Conservation (phyloP, 2,113 vertebrate genomes). For the Dolichotis patagonum region DNA sequence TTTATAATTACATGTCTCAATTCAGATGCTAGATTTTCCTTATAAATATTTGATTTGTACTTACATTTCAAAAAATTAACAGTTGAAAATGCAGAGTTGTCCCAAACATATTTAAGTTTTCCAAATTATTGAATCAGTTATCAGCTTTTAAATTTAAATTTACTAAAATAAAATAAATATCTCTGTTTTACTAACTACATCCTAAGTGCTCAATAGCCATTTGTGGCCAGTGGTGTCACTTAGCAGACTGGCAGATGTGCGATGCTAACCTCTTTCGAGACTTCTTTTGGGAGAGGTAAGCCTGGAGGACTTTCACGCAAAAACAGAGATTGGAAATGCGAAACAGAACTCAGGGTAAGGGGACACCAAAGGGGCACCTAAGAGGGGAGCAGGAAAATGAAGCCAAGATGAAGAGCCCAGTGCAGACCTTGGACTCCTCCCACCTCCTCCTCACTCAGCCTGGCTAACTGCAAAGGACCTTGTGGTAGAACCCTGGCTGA, state of each 20-base stretch:
- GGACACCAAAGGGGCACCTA: not conserved
- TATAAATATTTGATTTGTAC: not conserved
- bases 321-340: not conserved
- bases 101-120: conserved; percentile 8
- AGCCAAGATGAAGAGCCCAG: not conserved
- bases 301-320: not conserved
- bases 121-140: conserved; percentile 37
- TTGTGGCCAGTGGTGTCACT: not conserved
- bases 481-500: not conserved
- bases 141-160: conserved; percentile 17
- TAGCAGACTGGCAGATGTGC: too few species aligned
- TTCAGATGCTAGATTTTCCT: conserved; percentile 20
- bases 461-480: not conserved
- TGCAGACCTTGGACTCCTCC: not conserved
- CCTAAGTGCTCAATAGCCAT: not conserved
- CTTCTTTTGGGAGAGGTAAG: not conserved
- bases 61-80: conserved; percentile 35
- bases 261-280: not conserved
- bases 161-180: conserved; percentile 28
- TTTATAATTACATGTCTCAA: conserved; percentile 26
- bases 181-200: not conserved
- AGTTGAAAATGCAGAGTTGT: conserved; percentile 1
- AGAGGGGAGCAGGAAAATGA: not conserved
- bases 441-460: not conserved
- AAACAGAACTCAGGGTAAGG: not conserved